phyloP scores from a whole-genome alignment of 2,797 vertebrate genomes.

The Anniella stebbinsi region DNA sequence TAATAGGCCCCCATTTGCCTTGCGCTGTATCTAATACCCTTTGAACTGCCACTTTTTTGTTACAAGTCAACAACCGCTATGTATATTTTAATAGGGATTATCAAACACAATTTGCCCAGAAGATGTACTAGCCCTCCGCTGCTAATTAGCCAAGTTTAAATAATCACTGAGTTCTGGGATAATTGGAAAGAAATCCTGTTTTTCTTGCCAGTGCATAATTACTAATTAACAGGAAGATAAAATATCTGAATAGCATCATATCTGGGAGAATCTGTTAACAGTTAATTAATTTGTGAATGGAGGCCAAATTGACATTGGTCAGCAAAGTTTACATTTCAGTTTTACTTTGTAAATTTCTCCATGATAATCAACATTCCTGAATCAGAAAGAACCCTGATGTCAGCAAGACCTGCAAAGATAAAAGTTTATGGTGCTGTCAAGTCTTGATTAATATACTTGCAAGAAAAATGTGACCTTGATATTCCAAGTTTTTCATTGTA shows the following conservation, averaged over 20 bases:
- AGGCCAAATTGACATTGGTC: conserved; percentile 75
- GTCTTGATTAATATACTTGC: conserved; percentile 44
- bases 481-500: conserved; percentile 22
- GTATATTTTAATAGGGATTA: conserved; percentile 84
- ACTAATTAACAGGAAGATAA: conserved; percentile 83
- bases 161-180: conserved; percentile 79
- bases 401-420: conserved; percentile 43
- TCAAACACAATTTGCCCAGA: conserved; percentile 82
- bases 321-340: conserved; percentile 75
- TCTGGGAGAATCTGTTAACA: conserved; percentile 80
- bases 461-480: conserved; percentile 34
- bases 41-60: conserved; percentile 78
- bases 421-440: conserved; percentile 24
- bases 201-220: conserved; percentile 83
- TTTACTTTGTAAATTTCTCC: conserved; percentile 56
- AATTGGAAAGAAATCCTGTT: conserved; percentile 80
- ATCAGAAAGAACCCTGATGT: conserved; percentile 16
- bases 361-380: conserved; percentile 48
- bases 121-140: conserved; percentile 75
- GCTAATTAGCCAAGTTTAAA: conserved; percentile 85
- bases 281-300: conserved; percentile 79
- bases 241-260: conserved; percentile 75
- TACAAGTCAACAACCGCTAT: conserved; percentile 80
- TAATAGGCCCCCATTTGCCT: conserved; percentile 80
- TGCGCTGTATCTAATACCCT: conserved; percentile 78